phyloP scores from a whole-genome alignment of 2,113 vertebrate species.

The Grantiella picta region DNA sequence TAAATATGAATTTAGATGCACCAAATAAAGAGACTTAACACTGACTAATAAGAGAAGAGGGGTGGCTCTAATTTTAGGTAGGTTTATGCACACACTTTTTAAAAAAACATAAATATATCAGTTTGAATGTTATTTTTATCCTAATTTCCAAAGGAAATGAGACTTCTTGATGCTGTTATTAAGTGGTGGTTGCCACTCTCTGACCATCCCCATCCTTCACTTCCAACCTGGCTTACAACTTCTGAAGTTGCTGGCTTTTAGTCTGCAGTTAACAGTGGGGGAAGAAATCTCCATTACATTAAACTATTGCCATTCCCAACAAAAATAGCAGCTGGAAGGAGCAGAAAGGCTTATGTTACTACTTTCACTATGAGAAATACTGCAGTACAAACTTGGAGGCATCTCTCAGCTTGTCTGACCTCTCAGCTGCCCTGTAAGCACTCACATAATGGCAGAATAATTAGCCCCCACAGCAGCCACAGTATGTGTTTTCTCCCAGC shows the following conservation, averaged over 20 bases:
- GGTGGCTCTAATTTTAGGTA: not conserved
- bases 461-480: not conserved
- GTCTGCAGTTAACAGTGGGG: not conserved
- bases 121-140: not conserved
- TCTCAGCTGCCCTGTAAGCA: not conserved
- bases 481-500: not conserved
- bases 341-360: not conserved
- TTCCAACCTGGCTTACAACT: not conserved
- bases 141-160: not conserved
- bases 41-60: not conserved
- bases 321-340: not conserved
- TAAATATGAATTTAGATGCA: not conserved
- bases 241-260: not conserved
- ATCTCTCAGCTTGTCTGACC: no score
- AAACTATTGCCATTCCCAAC: not conserved
- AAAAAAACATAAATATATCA: not conserved
- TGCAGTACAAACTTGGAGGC: not conserved
- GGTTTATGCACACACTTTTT: not conserved
- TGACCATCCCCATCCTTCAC: not conserved
- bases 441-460: not conserved
- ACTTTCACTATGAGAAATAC: not conserved
- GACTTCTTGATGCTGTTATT: not conserved
- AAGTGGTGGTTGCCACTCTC: not conserved
- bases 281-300: not conserved
- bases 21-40: not conserved